A percentile compares a stretch with the other conserved stretches of the same genome.
phyloP scores from a whole-genome alignment of 2,888 invertebrate genomes.

The Acronicta psi region DNA sequence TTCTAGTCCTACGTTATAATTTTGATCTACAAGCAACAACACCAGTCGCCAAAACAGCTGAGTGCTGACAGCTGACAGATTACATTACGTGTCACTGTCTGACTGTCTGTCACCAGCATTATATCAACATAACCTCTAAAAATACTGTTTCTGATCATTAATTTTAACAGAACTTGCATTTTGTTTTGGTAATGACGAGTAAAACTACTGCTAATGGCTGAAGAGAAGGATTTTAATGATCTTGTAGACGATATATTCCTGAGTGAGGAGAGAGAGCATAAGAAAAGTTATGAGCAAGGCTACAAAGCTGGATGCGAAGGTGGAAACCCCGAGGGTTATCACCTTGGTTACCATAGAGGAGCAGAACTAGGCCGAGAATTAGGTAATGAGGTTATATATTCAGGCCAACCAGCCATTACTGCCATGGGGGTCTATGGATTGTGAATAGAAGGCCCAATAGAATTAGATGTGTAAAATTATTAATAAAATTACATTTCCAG shows the following conservation, averaged over 20 bases:
- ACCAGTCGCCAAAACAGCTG: too few species aligned
- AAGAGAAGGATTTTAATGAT: conserved; percentile 92
- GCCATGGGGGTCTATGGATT: too few species aligned
- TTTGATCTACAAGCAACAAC: too few species aligned
- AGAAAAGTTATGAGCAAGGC: conserved; percentile 92
- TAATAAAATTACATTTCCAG: conserved; percentile 74
- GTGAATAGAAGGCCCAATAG: too few species aligned
- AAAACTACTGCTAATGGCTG: conserved; percentile 72
- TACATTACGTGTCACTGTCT: conserved; percentile 14
- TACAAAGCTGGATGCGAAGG: conserved; percentile 89
- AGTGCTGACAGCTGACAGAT: too few species aligned
- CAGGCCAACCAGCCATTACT: too few species aligned
- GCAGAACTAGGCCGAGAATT: conserved; percentile 93
- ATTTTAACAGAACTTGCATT: not conserved
- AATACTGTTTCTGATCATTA: not conserved
- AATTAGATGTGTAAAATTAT: too few species aligned
- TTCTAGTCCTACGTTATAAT: too few species aligned
- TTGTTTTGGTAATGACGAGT: conserved; percentile 11
- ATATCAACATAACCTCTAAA: not conserved
- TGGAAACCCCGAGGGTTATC: conserved; percentile 91
- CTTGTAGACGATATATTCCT: conserved; percentile 92
- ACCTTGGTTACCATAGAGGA: conserved; percentile 94
- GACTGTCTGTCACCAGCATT: not conserved
- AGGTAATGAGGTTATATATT: conserved; percentile 68
- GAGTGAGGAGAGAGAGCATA: conserved; percentile 91